Base-by-base conservation (phyloP, 2,888 invertebrate genomes). In the Plagodis dolabraria region DNA sequence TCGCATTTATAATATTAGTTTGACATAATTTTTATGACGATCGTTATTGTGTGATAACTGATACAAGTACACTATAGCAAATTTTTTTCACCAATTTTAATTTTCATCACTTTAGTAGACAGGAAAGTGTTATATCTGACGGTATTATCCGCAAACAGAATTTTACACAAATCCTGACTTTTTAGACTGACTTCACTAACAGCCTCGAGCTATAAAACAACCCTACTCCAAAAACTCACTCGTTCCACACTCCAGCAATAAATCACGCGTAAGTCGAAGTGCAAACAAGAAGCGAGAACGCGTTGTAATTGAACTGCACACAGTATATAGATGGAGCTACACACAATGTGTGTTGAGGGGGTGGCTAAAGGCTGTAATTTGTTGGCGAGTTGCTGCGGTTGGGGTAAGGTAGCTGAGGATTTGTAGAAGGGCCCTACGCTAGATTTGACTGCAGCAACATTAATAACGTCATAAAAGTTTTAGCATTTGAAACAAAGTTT, bases 241-340 rank as follows among this genome's bases (percentile, higher is more conserved):
- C 46, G 11, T 11, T 47, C 38, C 33, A 38, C 65, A 68, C 52
- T 57, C 63, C 50, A 46, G 52, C 65, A 66, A 79, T 82, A 82
- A 82, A 81, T 82, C 82, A 79, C 57, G 51, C 47, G 51, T 78
- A 80, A 82, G 70, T 77, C 69, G 60, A 42, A 67, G 42, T 33
- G 70, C 76, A 78, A 77, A 82, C 75, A 74, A 46, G 45, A 65
- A 53, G 76, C 73, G 74, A 69, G 70, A 75, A 70, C 65, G 63
- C 51, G 60, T 54, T 64, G 71, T 77, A 76, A 77, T 79, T 76
- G 77, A 71, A 63, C 59, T 50, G 63, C 60, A 62, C 65, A 68
- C 68, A 68, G 38, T 59, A 52, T 53, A 48, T 59, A 22, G 60
- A 47, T 51, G 38, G 5, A 53, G 33, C 55, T 40, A 40, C 55